Conservation (phyloP, 2,888 invertebrate genomes). For the Amorpha juglandis region DNA sequence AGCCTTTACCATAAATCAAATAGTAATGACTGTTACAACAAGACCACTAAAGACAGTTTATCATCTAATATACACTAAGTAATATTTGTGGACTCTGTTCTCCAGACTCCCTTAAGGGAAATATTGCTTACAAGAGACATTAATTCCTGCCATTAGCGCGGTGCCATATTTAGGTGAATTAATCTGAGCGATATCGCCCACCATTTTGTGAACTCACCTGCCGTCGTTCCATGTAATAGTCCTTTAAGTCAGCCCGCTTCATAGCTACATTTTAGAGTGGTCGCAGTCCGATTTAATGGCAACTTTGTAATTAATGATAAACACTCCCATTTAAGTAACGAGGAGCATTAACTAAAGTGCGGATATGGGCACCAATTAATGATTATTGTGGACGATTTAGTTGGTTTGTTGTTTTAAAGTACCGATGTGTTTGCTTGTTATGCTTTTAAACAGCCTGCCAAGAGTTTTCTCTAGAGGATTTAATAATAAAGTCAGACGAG, state of each 20-base stretch:
- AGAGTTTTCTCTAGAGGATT: background rate
- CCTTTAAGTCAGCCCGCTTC: slow-evolving; percentile 55
- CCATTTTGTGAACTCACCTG: slow-evolving; percentile 68
- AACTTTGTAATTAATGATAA: slow-evolving; percentile 55
- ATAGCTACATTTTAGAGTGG: slow-evolving; percentile 49
- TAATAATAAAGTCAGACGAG: too few relatives aligned
- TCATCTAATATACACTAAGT: slow-evolving; percentile 7
- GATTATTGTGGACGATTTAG: background rate
- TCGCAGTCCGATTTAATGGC: slow-evolving; percentile 38
- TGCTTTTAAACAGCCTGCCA: background rate
- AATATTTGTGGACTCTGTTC: slow-evolving; percentile 1
- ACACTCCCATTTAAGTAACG: slow-evolving; percentile 33
- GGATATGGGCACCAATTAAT: slow-evolving; percentile 21
- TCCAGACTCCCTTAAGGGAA: slow-evolving; percentile 5
- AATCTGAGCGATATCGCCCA: slow-evolving; percentile 60
- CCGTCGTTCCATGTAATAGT: slow-evolving; percentile 64
- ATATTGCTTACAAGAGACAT: slow-evolving; percentile 38
- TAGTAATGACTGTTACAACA: background rate
- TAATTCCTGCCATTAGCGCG: slow-evolving; percentile 51
- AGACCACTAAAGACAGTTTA: slow-evolving; percentile 11
- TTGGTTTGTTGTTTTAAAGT: slow-evolving; percentile 1
- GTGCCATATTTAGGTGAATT: slow-evolving; percentile 61
- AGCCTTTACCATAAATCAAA: slow-evolving; percentile 9
- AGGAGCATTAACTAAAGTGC: slow-evolving; percentile 29
- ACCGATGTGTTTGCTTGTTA: background rate